Percentiles rank a stretch among this genome's conserved stretches.
phyloP scores from a whole-genome alignment of 2,113 vertebrate genomes.

The Sinocyclocheilus rhinocerous region DNA sequence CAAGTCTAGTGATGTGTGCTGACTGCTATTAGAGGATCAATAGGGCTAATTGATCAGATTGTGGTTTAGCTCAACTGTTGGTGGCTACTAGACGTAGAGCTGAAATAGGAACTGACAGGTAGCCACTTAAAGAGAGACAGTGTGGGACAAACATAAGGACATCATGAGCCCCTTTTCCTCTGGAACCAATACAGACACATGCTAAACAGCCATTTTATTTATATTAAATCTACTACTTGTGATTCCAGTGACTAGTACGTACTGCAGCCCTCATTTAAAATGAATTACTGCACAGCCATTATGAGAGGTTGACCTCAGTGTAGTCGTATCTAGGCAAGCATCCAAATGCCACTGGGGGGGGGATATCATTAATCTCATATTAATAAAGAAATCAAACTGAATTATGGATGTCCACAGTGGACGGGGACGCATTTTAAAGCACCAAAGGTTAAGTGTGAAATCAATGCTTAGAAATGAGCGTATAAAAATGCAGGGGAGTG shows the following conservation, averaged over 20 bases:
- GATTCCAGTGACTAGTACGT: no score
- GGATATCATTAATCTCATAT: slow-evolving; percentile 73
- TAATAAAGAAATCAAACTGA: slow-evolving; percentile 66
- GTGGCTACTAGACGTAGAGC: slow-evolving; percentile 53
- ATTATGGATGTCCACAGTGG: slow-evolving; percentile 59
- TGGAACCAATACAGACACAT: background rate
- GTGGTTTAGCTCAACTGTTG: slow-evolving; percentile 70
- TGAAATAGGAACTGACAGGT: slow-evolving; percentile 74
- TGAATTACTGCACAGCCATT: slow-evolving; percentile 39
- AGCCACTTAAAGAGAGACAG: slow-evolving; percentile 63
- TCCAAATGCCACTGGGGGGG: slow-evolving; percentile 47
- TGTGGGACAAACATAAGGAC: slow-evolving; percentile 56
- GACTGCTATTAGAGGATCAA: slow-evolving; percentile 89
- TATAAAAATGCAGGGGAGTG: slow-evolving; percentile 62
- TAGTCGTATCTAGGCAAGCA: slow-evolving; percentile 28
- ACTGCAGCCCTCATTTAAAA: slow-evolving; percentile 24
- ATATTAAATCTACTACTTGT: background rate
- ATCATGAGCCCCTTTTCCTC: background rate
- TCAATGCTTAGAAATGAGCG: slow-evolving; percentile 75
- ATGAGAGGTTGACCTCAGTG: slow-evolving; percentile 29
- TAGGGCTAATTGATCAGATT: slow-evolving; percentile 83
- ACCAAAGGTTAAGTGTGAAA: slow-evolving; percentile 72
- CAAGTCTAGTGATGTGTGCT: slow-evolving; percentile 75
- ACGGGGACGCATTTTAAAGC: slow-evolving; percentile 62
- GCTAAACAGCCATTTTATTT: background rate